These are phyloP conservation scores for Sepiola atlantica DNA, from an alignment of 2,888 invertebrate species.

Conservation along the genomic window DNA sequence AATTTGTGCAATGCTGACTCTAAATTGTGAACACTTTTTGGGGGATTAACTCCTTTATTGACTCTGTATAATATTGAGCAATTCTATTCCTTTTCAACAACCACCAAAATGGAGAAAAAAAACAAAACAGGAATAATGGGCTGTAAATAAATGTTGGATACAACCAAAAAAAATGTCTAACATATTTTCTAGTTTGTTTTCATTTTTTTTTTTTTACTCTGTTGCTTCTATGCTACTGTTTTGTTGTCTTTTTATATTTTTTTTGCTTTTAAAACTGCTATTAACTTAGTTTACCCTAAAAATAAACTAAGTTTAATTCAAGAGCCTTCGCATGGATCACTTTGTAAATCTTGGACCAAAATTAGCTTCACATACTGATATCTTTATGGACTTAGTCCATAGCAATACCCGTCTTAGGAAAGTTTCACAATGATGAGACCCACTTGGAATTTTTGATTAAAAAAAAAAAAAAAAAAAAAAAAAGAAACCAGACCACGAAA, in stretches of 20 bases:
- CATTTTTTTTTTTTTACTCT: not conserved
- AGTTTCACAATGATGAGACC: too few relatives aligned
- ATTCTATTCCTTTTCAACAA: conserved; percentile 6
- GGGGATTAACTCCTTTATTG: not conserved
- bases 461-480: too few relatives aligned
- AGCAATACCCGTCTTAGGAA: too few relatives aligned
- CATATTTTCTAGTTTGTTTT: not conserved
- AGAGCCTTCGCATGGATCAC: not conserved
- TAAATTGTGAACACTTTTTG: not conserved
- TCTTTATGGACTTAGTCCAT: not conserved
- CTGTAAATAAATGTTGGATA: not conserved
- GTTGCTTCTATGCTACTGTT: not conserved
- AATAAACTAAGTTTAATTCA: not conserved
- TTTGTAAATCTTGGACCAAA: not conserved
- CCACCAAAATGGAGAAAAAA: too few relatives aligned
- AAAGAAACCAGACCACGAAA: too few relatives aligned
- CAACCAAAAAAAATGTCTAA: not conserved
- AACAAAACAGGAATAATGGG: not conserved
- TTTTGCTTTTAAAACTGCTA: not conserved
- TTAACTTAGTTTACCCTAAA: not conserved
- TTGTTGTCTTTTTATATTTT: not conserved
- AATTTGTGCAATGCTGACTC: not conserved
- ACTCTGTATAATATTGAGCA: not conserved
- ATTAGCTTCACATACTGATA: not conserved
- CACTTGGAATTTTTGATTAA: too few relatives aligned